Evolutionary conservation across 2,113 vertebrate species (phyloP).

Genomic region (Misgurnus anguillicaudatus): DNA sequence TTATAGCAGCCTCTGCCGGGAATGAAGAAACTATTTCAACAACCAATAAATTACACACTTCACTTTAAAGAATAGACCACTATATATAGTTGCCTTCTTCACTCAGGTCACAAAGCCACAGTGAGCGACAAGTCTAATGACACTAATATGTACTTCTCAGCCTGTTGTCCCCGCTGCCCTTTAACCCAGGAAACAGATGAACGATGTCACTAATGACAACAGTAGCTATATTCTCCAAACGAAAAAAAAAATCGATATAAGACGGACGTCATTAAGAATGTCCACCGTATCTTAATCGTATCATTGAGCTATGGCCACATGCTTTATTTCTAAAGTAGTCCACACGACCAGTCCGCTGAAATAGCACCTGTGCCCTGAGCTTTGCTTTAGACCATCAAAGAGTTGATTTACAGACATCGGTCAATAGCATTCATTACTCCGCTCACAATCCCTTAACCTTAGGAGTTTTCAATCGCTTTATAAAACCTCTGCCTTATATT

Average conservation of each 20-base stretch:
- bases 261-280: not conserved
- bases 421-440: constrained; percentile 33
- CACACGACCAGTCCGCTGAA: not conserved
- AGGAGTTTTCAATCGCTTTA: not conserved
- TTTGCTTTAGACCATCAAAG: constrained; percentile 12
- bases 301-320: not conserved
- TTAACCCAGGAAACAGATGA: constrained; percentile 34
- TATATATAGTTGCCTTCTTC: not conserved
- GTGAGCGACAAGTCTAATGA: constrained; percentile 13
- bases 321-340: not conserved
- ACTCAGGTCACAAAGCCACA: constrained; percentile 20
- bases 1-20: too few species aligned
- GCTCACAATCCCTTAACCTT: constrained; percentile 19
- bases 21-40: too few species aligned
- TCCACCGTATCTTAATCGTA: not conserved
- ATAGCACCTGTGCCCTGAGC: constrained; percentile 28
- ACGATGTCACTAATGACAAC: constrained; percentile 8
- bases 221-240: not conserved
- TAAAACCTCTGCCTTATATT: not conserved
- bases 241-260: constrained; percentile 18
- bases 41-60: too few species aligned
- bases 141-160: constrained; percentile 18
- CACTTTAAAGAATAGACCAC: not conserved
- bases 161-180: constrained; percentile 10
- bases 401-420: constrained; percentile 29